phyloP scores from a whole-genome alignment of 2,797 vertebrate species.

The Pseudomugil gertrudae region DNA sequence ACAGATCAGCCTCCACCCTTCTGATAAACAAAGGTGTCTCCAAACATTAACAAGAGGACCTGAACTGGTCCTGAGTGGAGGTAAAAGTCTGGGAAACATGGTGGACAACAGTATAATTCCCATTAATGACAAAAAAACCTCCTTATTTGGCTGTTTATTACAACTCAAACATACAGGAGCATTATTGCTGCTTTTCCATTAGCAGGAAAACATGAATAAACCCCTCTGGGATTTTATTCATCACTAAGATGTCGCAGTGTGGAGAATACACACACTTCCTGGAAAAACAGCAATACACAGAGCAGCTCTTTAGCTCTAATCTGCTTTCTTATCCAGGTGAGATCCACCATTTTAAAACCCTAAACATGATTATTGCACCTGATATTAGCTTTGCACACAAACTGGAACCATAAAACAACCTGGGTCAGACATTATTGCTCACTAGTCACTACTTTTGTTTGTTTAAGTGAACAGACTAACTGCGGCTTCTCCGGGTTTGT shows the following conservation, averaged over 20 bases:
- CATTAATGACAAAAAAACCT: conserved; percentile 33
- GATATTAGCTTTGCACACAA: not conserved
- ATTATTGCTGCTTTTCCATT: conserved; percentile 18
- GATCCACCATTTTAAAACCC: not conserved
- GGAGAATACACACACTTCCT: not conserved
- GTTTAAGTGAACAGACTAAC: not conserved
- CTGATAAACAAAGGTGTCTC: conserved; percentile 30
- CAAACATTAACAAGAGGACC: not conserved
- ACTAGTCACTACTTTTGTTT: not conserved
- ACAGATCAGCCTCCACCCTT: conserved; percentile 39
- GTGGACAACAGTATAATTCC: no score
- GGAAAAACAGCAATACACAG: not conserved
- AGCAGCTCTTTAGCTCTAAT: no score
- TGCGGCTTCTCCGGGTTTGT: conserved; percentile 7
- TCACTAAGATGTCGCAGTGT: not conserved
- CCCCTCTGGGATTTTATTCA: not conserved
- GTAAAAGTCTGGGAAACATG: not conserved
- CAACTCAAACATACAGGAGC: conserved; percentile 42
- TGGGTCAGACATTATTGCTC: not conserved
- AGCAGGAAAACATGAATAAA: not conserved
- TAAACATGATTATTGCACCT: not conserved
- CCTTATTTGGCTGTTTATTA: conserved; percentile 63
- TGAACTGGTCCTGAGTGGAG: not conserved
- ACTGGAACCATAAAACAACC: not conserved
- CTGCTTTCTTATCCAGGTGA: not conserved